Conservation (phyloP, 1,140 invertebrate species). For the Hylaeus volcanicus region DNA sequence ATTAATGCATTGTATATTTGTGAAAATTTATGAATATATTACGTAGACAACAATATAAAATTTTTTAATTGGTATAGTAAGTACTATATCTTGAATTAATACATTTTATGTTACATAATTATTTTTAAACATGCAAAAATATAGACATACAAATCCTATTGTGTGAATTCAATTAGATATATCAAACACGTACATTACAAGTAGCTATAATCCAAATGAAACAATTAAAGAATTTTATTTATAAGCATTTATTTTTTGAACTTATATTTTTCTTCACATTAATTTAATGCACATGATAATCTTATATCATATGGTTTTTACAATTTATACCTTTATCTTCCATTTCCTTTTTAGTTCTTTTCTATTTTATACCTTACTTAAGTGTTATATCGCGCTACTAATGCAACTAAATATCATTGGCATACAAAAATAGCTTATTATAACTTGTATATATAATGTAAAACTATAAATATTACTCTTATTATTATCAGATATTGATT, state of each 20-base stretch:
- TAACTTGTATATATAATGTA: not conserved
- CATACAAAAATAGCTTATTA: slow-evolving; percentile 10
- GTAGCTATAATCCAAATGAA: not conserved
- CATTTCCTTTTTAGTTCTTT: slow-evolving; percentile 4
- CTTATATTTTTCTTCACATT: not conserved
- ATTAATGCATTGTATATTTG: slow-evolving; percentile 48
- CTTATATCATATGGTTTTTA: not conserved
- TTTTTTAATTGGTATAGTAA: slow-evolving; percentile 26
- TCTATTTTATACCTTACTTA: not conserved
- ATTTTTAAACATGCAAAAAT: slow-evolving; percentile 12
- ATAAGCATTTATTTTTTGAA: not conserved
- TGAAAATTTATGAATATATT: slow-evolving; percentile 46
- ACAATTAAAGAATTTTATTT: not conserved
- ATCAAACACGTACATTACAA: not conserved
- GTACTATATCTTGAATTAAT: slow-evolving; percentile 23
- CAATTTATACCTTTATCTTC: not conserved
- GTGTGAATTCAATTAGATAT: not conserved
- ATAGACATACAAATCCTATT: slow-evolving; percentile 1
- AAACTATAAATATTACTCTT: not conserved
- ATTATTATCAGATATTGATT: not conserved
- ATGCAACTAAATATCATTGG: not conserved
- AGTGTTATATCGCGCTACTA: not conserved
- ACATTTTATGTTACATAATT: slow-evolving; percentile 14
- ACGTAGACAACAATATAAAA: slow-evolving; percentile 26
- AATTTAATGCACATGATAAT: not conserved